phyloP scores from a whole-genome alignment of 2,113 vertebrate species.

The Tetraodon nigroviridis region DNA sequence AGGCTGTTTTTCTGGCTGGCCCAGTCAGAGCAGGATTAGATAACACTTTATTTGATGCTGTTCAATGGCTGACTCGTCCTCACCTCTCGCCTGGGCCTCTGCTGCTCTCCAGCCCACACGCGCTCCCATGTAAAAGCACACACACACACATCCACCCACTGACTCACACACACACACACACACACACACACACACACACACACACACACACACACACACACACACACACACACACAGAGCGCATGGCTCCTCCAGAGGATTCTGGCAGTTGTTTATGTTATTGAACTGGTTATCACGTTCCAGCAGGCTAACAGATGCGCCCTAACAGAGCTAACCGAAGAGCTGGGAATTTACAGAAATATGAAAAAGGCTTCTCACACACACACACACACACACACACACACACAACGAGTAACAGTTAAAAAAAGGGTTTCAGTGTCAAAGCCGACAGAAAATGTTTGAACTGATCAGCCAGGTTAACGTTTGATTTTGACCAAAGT shows the following conservation, averaged over 20 bases:
- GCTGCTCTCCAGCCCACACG: slow-evolving; percentile 67
- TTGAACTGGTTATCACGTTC: slow-evolving; percentile 71
- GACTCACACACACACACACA: slow-evolving; percentile 54
- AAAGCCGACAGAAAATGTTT: no score
- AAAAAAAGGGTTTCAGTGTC: no score
- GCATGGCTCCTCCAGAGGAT: slow-evolving; percentile 60
- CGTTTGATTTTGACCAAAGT: no score
- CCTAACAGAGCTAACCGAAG: slow-evolving; percentile 4
- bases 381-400: no score
- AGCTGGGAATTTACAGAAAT: slow-evolving; percentile 35
- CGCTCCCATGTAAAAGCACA: slow-evolving; percentile 52
- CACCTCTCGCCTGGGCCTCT: slow-evolving; percentile 72
- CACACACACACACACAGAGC: neutral
- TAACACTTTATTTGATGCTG: slow-evolving; percentile 72
- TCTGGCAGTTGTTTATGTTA: slow-evolving; percentile 71
- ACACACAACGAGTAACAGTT: no score
- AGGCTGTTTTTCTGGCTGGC: slow-evolving; percentile 39
- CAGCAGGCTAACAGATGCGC: slow-evolving; percentile 49
- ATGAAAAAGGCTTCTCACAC: no score
- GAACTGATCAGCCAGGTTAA: no score
- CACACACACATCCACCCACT: slow-evolving; percentile 43
- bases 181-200: slow-evolving; percentile 40
- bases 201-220: slow-evolving; percentile 35
- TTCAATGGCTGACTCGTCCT: slow-evolving; percentile 71
- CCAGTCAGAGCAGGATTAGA: slow-evolving; percentile 61